phyloP scores from a whole-genome alignment of 2,797 vertebrate species.

The Lagocephalus sceleratus region DNA sequence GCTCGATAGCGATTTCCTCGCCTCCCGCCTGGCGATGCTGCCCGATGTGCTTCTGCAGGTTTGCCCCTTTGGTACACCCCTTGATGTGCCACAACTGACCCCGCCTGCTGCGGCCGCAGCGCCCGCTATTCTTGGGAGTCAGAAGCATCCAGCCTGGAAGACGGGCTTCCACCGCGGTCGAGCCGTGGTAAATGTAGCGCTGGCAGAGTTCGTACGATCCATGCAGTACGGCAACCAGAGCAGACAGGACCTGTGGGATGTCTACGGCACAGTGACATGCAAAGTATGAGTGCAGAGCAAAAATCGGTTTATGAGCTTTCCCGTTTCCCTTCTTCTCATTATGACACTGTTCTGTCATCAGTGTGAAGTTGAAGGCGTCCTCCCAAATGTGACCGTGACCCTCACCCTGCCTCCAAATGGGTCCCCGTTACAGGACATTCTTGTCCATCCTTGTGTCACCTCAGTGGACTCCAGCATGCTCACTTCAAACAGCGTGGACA shows the following conservation, averaged over 20 bases:
- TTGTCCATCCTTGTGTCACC: slow-evolving; percentile 92
- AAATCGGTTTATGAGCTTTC: neutral
- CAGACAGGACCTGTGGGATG: slow-evolving; percentile 88
- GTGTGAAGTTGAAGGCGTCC: slow-evolving; percentile 93
- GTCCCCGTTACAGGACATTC: slow-evolving; percentile 90
- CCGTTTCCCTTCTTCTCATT: neutral
- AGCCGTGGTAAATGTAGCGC: slow-evolving; percentile 81
- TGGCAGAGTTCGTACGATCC: slow-evolving; percentile 88
- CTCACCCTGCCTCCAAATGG: slow-evolving; percentile 88
- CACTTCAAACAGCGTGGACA: slow-evolving; percentile 82
- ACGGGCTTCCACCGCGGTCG: slow-evolving; percentile 82
- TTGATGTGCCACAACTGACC: slow-evolving; percentile 74
- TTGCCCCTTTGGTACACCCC: slow-evolving; percentile 87
- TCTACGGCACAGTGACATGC: slow-evolving; percentile 88
- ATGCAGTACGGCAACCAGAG: slow-evolving; percentile 88
- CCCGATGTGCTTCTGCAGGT: slow-evolving; percentile 81
- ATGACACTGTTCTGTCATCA: slow-evolving; percentile 49
- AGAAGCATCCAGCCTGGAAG: slow-evolving; percentile 91
- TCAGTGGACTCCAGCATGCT: slow-evolving; percentile 89
- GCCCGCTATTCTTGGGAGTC: slow-evolving; percentile 57
- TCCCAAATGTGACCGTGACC: slow-evolving; percentile 87
- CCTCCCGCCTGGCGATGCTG: slow-evolving; percentile 77
- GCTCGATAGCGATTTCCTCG: slow-evolving; percentile 76
- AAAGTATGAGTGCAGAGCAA: slow-evolving; percentile 79
- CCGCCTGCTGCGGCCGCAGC: slow-evolving; percentile 32